Percentiles rank a stretch among this genome's conserved stretches.
Conservation (phyloP, 1,140 invertebrate species). For the Bradysia coprophila region DNA sequence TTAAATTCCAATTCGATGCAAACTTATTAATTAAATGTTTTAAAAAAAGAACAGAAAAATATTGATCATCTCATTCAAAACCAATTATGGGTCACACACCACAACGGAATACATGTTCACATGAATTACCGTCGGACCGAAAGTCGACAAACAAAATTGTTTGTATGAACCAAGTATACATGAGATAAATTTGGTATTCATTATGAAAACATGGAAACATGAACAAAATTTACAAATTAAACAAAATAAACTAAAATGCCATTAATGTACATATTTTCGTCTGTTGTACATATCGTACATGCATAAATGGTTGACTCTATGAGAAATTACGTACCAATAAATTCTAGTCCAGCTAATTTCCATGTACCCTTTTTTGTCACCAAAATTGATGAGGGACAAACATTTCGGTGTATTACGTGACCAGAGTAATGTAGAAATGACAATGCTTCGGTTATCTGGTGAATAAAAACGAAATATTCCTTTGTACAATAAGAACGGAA, state of each 20-base stretch:
- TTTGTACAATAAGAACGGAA: neutral
- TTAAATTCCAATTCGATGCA: conserved; percentile 17
- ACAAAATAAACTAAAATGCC: too few species aligned
- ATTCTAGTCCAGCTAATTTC: conserved; percentile 92
- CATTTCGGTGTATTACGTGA: conserved; percentile 76
- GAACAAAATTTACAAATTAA: too few species aligned
- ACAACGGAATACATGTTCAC: too few species aligned
- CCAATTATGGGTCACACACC: too few species aligned
- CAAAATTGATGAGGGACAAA: conserved; percentile 82
- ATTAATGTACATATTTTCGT: too few species aligned
- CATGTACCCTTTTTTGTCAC: conserved; percentile 89
- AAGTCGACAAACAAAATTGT: too few species aligned
- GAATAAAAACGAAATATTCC: too few species aligned
- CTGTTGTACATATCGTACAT: too few species aligned
- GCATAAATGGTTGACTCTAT: neutral
- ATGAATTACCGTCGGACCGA: too few species aligned
- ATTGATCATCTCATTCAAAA: neutral
- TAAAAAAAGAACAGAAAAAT: neutral
- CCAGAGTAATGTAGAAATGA: conserved; percentile 76
- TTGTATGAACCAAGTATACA: too few species aligned
- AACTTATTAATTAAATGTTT: neutral
- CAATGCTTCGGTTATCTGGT: conserved; percentile 82
- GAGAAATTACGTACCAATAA: conserved; percentile 46
- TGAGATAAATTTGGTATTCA: too few species aligned
- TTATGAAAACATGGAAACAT: too few species aligned